These are phyloP conservation scores for Pempheris klunzingeri DNA, from an alignment of 2,797 vertebrate species.

Conservation along the genomic window DNA sequence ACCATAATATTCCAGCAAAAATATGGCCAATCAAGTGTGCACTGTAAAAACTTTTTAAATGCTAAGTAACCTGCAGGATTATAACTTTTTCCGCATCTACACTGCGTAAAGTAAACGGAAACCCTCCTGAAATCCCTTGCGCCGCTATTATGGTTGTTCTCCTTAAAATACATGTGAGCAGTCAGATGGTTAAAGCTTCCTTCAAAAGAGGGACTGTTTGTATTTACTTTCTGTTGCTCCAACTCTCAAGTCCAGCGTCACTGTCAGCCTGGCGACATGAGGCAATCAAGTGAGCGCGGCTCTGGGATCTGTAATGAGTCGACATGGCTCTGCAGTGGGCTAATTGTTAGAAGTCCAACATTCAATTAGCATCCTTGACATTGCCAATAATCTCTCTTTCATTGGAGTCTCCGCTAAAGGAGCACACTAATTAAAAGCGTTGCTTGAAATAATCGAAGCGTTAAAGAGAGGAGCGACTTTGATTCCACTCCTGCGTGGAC, in stretches of 20 bases:
- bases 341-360: slow-evolving; percentile 87
- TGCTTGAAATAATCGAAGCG: slow-evolving; percentile 85
- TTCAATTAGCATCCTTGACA: slow-evolving; percentile 90
- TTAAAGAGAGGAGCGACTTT: slow-evolving; percentile 81
- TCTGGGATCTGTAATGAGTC: slow-evolving; percentile 80
- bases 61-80: neutral
- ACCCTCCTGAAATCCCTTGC: neutral
- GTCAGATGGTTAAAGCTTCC: slow-evolving; percentile 1
- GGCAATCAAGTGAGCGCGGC: slow-evolving; percentile 67
- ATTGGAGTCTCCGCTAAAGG: slow-evolving; percentile 80
- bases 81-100: neutral
- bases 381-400: slow-evolving; percentile 87
- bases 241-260: slow-evolving; percentile 44
- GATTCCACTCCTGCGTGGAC: slow-evolving; percentile 70
- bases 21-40: neutral
- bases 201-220: neutral
- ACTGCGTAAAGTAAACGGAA: neutral
- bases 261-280: slow-evolving; percentile 53
- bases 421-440: slow-evolving; percentile 84
- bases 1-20: neutral
- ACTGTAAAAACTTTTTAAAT: neutral
- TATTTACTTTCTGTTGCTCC: slow-evolving; percentile 12
- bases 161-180: neutral
- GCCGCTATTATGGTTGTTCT: neutral
- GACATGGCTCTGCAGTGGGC: slow-evolving; percentile 76